Evolutionary conservation across 2,888 invertebrate genomes (phyloP).

Genomic region (Scaptomyza flava): DNA sequence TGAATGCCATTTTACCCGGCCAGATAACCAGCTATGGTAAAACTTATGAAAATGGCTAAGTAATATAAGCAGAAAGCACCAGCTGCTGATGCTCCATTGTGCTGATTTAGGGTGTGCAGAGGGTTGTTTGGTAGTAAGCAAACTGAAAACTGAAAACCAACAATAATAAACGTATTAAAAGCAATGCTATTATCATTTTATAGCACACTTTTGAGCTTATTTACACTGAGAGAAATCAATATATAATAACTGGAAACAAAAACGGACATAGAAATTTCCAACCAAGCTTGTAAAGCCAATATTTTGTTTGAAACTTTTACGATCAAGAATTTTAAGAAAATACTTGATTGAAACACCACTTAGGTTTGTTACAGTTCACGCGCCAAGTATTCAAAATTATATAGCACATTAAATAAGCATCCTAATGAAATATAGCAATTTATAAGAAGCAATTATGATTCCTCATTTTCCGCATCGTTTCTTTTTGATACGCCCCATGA

Average conservation of each 20-base stretch:
- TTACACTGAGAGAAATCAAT: constrained; percentile 20
- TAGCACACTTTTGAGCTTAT: constrained; percentile 24
- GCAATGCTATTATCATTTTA: constrained; percentile 24
- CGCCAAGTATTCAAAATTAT: constrained; percentile 14
- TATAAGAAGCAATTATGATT: constrained; percentile 51
- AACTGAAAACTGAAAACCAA: constrained; percentile 4
- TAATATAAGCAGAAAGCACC: constrained; percentile 9
- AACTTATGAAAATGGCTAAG: constrained; percentile 30
- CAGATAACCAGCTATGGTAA: constrained; percentile 28
- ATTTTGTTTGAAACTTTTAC: no score
- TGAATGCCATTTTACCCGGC: constrained; percentile 13
- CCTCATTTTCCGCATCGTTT: constrained; percentile 57
- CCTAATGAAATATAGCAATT: constrained; percentile 18
- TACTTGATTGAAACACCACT: no score
- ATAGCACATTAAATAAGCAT: constrained; percentile 21
- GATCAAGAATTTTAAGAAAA: no score
- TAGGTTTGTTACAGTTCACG: neutral
- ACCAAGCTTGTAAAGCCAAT: no score
- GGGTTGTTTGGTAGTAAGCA: neutral
- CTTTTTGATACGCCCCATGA: constrained; percentile 49
- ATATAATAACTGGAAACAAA: neutral
- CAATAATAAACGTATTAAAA: constrained; percentile 26
- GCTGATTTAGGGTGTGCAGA: neutral
- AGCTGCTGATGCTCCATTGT: constrained; percentile 19
- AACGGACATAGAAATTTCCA: no score